phyloP scores from a whole-genome alignment of 2,888 invertebrate genomes.

The Ceriagrion tenellum region DNA sequence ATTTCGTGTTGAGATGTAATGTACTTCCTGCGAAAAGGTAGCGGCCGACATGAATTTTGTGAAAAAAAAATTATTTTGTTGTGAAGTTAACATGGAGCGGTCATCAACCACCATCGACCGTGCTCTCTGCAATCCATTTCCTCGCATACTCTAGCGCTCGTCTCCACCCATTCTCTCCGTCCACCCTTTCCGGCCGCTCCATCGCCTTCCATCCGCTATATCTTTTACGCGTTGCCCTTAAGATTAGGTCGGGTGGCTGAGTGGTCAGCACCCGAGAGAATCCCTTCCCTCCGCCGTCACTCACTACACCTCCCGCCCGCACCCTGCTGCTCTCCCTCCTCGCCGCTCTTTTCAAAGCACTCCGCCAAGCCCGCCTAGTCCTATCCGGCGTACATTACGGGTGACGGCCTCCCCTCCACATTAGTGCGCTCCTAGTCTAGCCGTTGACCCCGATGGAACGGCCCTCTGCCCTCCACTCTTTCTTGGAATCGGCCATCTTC shows the following conservation, averaged over 20 bases:
- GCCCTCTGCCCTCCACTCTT: not conserved
- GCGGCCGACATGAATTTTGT: too few relatives aligned
- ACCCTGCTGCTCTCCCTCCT: not conserved
- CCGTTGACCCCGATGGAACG: not conserved
- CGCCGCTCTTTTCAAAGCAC: not conserved
- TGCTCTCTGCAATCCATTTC: not conserved
- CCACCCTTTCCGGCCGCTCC: not conserved
- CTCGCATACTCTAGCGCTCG: not conserved
- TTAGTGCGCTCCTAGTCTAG: constrained; percentile 13
- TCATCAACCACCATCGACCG: not conserved
- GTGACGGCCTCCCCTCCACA: not conserved
- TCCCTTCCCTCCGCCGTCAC: not conserved
- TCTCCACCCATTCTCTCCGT: not conserved
- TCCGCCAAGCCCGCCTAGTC: not conserved
- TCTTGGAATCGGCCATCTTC: constrained; percentile 19
- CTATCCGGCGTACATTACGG: not conserved
- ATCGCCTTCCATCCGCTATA: constrained; percentile 11
- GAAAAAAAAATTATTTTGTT: too few relatives aligned
- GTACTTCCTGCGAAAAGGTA: too few relatives aligned
- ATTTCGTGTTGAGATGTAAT: too few relatives aligned
- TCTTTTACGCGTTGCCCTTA: constrained; percentile 54
- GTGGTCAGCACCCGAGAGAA: constrained; percentile 10
- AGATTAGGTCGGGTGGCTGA: constrained; percentile 49
- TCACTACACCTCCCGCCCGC: not conserved
- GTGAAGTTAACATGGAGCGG: not conserved